A percentile compares a stretch with the other conserved stretches of the same genome.
These are phyloP conservation scores for Cotesia vestalis DNA, from an alignment of 1,140 invertebrate genomes.

Conservation along the genomic window DNA sequence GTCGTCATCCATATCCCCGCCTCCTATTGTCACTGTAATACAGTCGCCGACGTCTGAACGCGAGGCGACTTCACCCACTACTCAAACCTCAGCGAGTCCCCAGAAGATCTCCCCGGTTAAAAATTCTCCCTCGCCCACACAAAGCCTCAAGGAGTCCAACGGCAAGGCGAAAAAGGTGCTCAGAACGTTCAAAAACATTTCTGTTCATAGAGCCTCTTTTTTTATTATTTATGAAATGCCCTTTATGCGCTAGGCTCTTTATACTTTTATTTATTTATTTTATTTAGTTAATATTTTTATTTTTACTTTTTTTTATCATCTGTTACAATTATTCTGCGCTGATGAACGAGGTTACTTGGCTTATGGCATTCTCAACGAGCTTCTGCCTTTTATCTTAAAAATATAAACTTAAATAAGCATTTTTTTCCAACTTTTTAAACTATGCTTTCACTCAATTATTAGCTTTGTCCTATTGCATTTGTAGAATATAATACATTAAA, in stretches of 20 bases:
- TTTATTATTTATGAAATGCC: slow-evolving; percentile 7
- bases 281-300: not conserved
- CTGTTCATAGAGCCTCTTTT: slow-evolving; percentile 22
- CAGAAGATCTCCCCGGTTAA: slow-evolving; percentile 62
- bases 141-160: slow-evolving; percentile 70
- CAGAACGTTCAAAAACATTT: slow-evolving; percentile 37
- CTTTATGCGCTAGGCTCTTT: not conserved
- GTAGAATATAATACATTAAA: slow-evolving; percentile 7
- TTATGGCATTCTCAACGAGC: slow-evolving; percentile 2
- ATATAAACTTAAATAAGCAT: not conserved
- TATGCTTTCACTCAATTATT: slow-evolving; percentile 12
- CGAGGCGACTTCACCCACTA: slow-evolving; percentile 58
- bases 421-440: not conserved
- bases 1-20: slow-evolving; percentile 62
- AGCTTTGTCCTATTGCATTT: slow-evolving; percentile 6
- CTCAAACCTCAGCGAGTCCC: slow-evolving; percentile 60
- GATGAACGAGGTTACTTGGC: slow-evolving; percentile 1
- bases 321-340: not conserved
- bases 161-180: slow-evolving; percentile 72
- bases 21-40: slow-evolving; percentile 65
- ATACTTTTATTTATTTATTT: slow-evolving; percentile 12
- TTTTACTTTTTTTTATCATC: not conserved
- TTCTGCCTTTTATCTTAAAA: not conserved
- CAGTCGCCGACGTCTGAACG: slow-evolving; percentile 58
- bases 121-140: slow-evolving; percentile 67